Evolutionary conservation across 2,113 vertebrate genomes (phyloP), one percentile per base, ranked within the genome.

Genomic region (Gobio gobio): DNA sequence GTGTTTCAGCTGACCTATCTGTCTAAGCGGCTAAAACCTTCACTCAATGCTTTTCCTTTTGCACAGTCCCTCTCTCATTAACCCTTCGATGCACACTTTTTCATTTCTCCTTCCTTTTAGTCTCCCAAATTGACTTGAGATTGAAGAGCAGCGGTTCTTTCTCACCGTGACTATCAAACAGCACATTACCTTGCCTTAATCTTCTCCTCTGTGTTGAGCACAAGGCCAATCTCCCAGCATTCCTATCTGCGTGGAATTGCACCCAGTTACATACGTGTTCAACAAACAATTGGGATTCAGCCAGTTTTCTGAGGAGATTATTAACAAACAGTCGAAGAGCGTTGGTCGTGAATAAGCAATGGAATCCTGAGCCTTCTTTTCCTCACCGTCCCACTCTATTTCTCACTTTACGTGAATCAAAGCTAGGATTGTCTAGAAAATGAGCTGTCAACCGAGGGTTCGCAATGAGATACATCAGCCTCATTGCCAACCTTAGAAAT

Each of bases 281-380:
- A 88, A 93, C 93, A 94, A 95, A 94, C 92, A 94, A 93, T 90
- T 89, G 91, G 86, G 91, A 93, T 93, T 93, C 91, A 88, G 78
- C 90, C 90, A 68, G 89, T 89, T 92, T 94, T 94, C 93, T 90
- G 89, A 83, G 70, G 90, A 93, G 93, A 94, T 94, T 94, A 94
- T 94, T 94, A 94, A 94, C 92, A 94, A 92, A 93, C 92, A 92
- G 93, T 91, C 91, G 18, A 92, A 90, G n/a, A 56, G 51, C 14
- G 2, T 89, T 89, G 87, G n/a, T 92, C 93, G 93, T 94, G 93
- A 94, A 95, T 94, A 94, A 93, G 93, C 91, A 94, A 94, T 94
- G 88, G 88, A 90, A 93, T 90, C 91, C 85, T 61, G 84, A 90
- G 91, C 88, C 86, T 4, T 24, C n/a, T 68, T 51, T 76, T 75